Evolutionary conservation across 2,888 invertebrate genomes (phyloP), one percentile per base, ranked within the genome.

Genomic region (Lampropteryx suffumata): DNA sequence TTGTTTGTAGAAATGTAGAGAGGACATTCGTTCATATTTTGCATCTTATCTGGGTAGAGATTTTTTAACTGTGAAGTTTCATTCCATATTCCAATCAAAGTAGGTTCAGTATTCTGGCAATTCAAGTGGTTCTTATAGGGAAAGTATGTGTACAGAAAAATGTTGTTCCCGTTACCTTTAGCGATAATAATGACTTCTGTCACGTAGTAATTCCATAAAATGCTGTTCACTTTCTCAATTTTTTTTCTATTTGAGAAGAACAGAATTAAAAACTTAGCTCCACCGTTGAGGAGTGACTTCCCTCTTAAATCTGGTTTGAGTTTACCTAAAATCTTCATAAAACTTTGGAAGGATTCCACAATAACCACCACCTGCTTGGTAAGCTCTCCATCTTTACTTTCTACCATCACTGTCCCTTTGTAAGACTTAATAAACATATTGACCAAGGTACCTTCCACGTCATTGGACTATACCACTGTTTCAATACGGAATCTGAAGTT

Each of bases 1-100:
- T 79, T 84, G 43, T 83, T 82, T 0, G 84, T 85, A 0, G 84
- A 82, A 43, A 85, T 76, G 43, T 81, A 83, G 1, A 84, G 57
- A 1, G 83, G 85, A 39, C 84, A 85, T 36, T 74, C 70, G 21
- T 74, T 67, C 82, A 85, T 82, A 24, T 84, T 75, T 26, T 57
- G 62, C 73, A 82, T 76, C 67, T 85, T 85, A 48, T 85, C 76
- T 1, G 73, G 70, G 56, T 72, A 86, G 26, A 79, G 35, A 11
- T 72, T 50, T 3, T 55, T 48, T 1, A 56, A 30, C 13, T 63
- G 59, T 10, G 28, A 55, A 4, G 42, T 57, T 37, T 57, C 55
- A 26, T 68, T 65, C 69, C 76, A 78, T 55, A 64, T 64, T 3
- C 69, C 72, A 12, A 84, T 67, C 0, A 81, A 52, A 24, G 45